Conservation (phyloP, 1,140 invertebrate genomes). For the Ips typographus region DNA sequence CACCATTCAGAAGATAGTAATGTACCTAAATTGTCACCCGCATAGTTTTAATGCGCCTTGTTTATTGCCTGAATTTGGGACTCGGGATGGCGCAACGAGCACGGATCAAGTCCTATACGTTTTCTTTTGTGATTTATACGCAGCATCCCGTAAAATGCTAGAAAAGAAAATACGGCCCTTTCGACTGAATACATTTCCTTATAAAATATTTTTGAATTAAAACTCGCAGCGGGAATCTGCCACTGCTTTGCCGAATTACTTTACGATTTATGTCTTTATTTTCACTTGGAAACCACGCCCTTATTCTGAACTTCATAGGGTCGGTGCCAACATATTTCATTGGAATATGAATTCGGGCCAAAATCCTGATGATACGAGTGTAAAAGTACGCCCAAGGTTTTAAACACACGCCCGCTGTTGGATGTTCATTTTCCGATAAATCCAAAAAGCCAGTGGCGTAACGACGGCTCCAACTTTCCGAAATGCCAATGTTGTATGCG, state of each 20-base stretch:
- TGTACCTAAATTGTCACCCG: conserved; percentile 5
- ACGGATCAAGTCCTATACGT: not conserved
- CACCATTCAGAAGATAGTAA: conserved; percentile 9
- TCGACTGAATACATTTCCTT: conserved; percentile 18
- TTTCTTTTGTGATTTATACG: conserved; percentile 2
- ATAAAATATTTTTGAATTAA: conserved; percentile 17
- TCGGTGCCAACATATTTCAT: conserved; percentile 14
- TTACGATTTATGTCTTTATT: conserved; percentile 30
- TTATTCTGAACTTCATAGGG: conserved; percentile 17
- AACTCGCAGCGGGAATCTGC: conserved; percentile 26
- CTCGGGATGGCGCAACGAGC: not conserved
- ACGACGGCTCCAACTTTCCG: not conserved
- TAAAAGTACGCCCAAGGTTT: not conserved
- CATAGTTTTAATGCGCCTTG: conserved; percentile 10
- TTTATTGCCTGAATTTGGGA: conserved; percentile 11
- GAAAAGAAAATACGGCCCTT: not conserved
- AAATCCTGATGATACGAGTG: not conserved
- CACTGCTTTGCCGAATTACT: conserved; percentile 22
- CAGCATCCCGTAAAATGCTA: not conserved
- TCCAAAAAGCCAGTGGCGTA: not conserved
- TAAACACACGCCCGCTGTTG: not conserved
- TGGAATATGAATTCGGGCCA: conserved; percentile 2
- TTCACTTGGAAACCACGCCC: conserved; percentile 18
- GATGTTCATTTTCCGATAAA: not conserved
- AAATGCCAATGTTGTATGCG: not conserved